These are phyloP conservation scores for Sphaeridia pumilis DNA, from an alignment of 2,888 invertebrate species.

Conservation along the genomic window DNA sequence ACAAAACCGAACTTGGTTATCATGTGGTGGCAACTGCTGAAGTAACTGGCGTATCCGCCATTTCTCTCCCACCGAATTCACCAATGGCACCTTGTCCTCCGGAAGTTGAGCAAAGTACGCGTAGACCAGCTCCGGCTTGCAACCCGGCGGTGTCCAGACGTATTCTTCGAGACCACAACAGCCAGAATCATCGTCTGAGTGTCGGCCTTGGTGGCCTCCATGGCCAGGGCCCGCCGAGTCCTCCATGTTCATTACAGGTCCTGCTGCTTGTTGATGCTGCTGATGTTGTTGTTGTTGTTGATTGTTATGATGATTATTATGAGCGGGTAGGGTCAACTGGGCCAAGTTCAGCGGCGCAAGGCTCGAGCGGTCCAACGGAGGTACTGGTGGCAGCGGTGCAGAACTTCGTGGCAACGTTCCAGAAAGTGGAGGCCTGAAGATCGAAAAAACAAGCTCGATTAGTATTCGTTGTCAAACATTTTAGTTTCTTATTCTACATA, in stretches of 20 bases:
- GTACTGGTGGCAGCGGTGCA: neutral
- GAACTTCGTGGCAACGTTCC: neutral
- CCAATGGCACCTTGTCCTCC: slow-evolving; percentile 95
- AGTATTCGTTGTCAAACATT: too few relatives aligned
- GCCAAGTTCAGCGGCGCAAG: too few relatives aligned
- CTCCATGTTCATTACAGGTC: too few relatives aligned
- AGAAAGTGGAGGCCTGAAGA: too few relatives aligned
- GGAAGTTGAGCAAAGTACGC: slow-evolving; percentile 91
- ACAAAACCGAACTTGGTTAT: slow-evolving; percentile 74
- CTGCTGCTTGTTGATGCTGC: neutral
- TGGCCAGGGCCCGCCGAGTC: slow-evolving; percentile 41
- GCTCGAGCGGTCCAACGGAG: neutral
- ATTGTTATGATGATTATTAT: neutral
- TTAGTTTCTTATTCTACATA: too few relatives aligned
- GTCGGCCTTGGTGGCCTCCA: slow-evolving; percentile 72
- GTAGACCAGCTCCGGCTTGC: slow-evolving; percentile 95
- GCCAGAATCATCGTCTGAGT: slow-evolving; percentile 94
- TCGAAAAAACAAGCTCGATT: too few relatives aligned
- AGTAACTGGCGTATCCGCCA: slow-evolving; percentile 88
- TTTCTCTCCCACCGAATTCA: slow-evolving; percentile 87
- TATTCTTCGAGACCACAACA: slow-evolving; percentile 86
- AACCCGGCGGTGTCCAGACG: slow-evolving; percentile 93
- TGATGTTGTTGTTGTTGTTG: too few relatives aligned
- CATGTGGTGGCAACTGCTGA: slow-evolving; percentile 94
- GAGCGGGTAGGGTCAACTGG: too few relatives aligned